A percentile compares a stretch with the other conserved stretches of the same genome.
Conservation (phyloP, 2,113 vertebrate species). For the Festucalex cinctus region DNA sequence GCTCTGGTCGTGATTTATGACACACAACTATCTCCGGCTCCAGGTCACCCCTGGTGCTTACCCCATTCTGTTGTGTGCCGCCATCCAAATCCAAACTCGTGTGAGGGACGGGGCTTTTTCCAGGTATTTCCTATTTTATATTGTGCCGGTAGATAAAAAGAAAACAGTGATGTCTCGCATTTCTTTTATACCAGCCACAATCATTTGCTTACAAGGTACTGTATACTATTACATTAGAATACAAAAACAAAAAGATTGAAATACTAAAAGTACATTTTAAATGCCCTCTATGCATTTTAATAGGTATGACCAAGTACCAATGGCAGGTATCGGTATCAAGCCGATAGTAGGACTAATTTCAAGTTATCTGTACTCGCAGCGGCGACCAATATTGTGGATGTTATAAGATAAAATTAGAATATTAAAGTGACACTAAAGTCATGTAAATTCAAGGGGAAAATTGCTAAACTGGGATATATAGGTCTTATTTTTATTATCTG, state of each 20-base stretch:
- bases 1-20: slow-evolving; percentile 71
- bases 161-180: slow-evolving; percentile 5
- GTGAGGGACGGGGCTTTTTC: slow-evolving; percentile 42
- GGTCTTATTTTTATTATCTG: no score
- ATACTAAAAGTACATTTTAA: slow-evolving; percentile 17
- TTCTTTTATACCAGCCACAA: slow-evolving; percentile 4
- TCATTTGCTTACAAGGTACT: slow-evolving; percentile 2
- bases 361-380: no score
- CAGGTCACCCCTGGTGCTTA: slow-evolving; percentile 47
- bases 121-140: slow-evolving; percentile 54
- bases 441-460: no score
- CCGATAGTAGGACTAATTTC: no score
- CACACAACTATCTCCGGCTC: slow-evolving; percentile 53
- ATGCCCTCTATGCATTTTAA: slow-evolving; percentile 23
- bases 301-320: no score
- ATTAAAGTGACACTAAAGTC: no score
- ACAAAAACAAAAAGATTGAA: neutral
- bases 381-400: no score
- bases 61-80: slow-evolving; percentile 42
- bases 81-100: slow-evolving; percentile 32
- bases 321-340: no score
- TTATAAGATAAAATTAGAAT: no score
- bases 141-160: slow-evolving; percentile 20
- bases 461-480: no score
- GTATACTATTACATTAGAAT: slow-evolving; percentile 29